Conservation (phyloP, 2,888 invertebrate species). For the Netelia fuscicornis region DNA sequence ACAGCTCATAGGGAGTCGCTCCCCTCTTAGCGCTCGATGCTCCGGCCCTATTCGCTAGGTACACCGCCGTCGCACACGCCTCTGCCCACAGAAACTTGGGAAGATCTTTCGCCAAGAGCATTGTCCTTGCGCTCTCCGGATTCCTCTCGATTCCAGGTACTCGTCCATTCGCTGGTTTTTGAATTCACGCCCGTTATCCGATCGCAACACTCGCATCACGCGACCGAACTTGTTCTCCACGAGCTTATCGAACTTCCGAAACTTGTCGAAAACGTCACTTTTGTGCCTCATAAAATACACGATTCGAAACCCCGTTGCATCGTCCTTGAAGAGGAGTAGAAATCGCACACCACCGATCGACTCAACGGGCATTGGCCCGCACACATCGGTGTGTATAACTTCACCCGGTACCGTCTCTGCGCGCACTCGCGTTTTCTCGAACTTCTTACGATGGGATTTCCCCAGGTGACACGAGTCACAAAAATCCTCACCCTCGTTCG, state of each 20-base stretch:
- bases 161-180: slow-evolving; percentile 57
- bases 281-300: slow-evolving; percentile 62
- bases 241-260: slow-evolving; percentile 51
- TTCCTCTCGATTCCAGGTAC: slow-evolving; percentile 58
- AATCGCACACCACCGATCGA: not conserved
- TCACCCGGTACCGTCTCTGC: slow-evolving; percentile 12
- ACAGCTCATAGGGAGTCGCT: slow-evolving; percentile 38
- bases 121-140: slow-evolving; percentile 45
- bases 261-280: slow-evolving; percentile 54
- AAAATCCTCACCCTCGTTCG: slow-evolving; percentile 48
- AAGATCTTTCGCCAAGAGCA: slow-evolving; percentile 25
- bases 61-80: slow-evolving; percentile 35
- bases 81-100: slow-evolving; percentile 39
- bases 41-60: slow-evolving; percentile 34
- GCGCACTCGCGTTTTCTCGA: slow-evolving; percentile 29
- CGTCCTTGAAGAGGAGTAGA: slow-evolving; percentile 62
- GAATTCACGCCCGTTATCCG: slow-evolving; percentile 69
- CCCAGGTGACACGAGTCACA: slow-evolving; percentile 72
- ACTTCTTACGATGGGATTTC: slow-evolving; percentile 68
- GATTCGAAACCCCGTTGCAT: slow-evolving; percentile 58
- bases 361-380: slow-evolving; percentile 2
- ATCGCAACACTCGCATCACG: slow-evolving; percentile 59
- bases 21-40: slow-evolving; percentile 12
- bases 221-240: slow-evolving; percentile 64
- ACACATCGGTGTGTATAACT: not conserved